Base-by-base conservation (phyloP, 2,113 vertebrate genomes). In the Anarrhichthys ocellatus region DNA sequence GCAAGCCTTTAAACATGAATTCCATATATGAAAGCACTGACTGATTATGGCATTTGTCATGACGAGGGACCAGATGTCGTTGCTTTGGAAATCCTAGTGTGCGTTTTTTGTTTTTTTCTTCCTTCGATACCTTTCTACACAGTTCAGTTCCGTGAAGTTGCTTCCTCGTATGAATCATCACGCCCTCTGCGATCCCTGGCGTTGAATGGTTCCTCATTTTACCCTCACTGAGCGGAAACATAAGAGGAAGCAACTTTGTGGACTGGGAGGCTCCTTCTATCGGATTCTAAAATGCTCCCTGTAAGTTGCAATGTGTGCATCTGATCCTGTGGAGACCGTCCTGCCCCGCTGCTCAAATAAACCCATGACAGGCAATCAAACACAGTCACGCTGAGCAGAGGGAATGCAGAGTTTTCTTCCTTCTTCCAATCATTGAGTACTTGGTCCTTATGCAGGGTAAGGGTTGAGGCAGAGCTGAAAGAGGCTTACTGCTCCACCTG, bases 401-500 rank as follows among this genome's bases (percentile, higher is more conserved):
- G 78, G 64, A 40, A 88, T 59, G 82, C 58, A 78, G 64, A 52
- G 29, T 76, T 66, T 76, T 86, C 79, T 81, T 62, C 54, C 44
- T 80, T 65, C n/a, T 75, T 61, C 29, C 27, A 29, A 40, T 80
- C 62, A 34, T 20, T 52, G 73, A 69, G 81, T 66, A 54, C 24
- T 29, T 17, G 62, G 78, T 68, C 15, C 73, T 76, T 84, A 74
- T 80, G 22, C 34, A 58, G 77, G 82, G 66, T 34, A 73, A 32
- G 32, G 32, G 59, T 82, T 6, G 48, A 73, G 81, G 82, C 17
- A 0, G 64, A 78, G 76, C 81, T 54, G 73, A 32, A 4, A 46
- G 64, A 11, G 75, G 70, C 17, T 96, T 92, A 99, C 87, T 96
- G 97, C 91, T 97, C 97, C 75, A 94, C 95, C 87, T 97, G 96